Evolutionary conservation across 2,113 vertebrate genomes (phyloP), one percentile per base, ranked within the genome.

Genomic region (Petromus typicus): DNA sequence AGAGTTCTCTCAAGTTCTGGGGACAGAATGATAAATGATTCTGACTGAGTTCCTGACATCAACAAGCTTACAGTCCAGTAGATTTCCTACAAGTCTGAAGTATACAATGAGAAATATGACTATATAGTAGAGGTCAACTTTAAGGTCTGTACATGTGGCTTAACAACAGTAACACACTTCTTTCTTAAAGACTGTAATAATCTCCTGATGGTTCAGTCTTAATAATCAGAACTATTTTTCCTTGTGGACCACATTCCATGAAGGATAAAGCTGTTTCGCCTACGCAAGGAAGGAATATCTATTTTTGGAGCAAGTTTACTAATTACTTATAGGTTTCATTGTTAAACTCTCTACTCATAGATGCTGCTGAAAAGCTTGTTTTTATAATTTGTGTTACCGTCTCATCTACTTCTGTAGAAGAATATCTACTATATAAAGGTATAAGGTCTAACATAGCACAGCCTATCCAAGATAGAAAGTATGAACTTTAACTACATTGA

Each of bases 261-360:
- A 30, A 51, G 37, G 30, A 63, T 78, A 20, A 37, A 57, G 51
- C 40, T 73, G 9, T 88, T 94, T 86, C 17, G 56, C 13, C 27
- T n/a, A 37, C 25, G 45, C 45, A 73, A 94, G 79, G 34, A 11
- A 86, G 54, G 84, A 14, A 76, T 85, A 69, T 78, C 75, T 78
- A 45, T 84, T 92, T 96, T 32, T 63, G 25, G 64, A 80, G 32
- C 76, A 45, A 76, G 40, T 75, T 90, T 51, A 83, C 86, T 88
- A 48, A 64, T 61, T 80, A 85, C 61, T 92, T 90, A 66, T 22
- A 81, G 75, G 23, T 83, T 69, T 75, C 48, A 79, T 10, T 83
- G 51, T 56, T n/a, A 87, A 23, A n/a, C 8, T 90, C 75, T n/a
- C n/a, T 40, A 43, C 40, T 94, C 78, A 14, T 43, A 34, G 69